Conservation (phyloP, 2,113 vertebrate species). For the Cinclus mexicanus region DNA sequence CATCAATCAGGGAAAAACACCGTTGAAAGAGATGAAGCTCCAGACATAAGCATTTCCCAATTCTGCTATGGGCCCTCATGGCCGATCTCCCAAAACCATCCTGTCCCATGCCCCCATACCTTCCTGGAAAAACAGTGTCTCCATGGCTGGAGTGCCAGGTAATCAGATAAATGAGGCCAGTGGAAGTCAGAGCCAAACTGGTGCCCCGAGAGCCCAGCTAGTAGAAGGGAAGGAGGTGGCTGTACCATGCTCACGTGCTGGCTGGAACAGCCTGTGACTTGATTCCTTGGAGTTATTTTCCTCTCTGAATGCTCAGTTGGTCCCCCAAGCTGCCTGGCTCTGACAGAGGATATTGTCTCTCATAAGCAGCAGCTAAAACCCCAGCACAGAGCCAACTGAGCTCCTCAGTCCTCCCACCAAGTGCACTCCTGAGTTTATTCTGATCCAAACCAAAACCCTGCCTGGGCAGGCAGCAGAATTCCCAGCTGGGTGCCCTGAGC, state of each 20-base stretch:
- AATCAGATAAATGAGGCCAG: background rate
- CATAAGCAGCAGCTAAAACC: background rate
- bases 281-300: background rate
- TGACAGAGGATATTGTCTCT: background rate
- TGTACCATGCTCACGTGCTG: rapidly evolving
- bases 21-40: background rate
- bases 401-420: background rate
- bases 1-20: background rate
- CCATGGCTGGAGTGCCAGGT: rapidly evolving
- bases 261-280: rapidly evolving
- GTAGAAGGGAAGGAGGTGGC: background rate
- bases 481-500: background rate
- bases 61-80: rapidly evolving
- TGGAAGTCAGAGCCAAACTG: background rate
- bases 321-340: background rate
- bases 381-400: rapidly evolving
- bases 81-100: background rate
- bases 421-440: background rate
- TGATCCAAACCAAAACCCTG: background rate
- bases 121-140: background rate
- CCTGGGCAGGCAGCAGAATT: background rate
- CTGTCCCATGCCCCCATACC: rapidly evolving
- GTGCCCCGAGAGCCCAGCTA: background rate
- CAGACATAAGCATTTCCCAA: background rate
- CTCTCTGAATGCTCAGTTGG: background rate